phyloP scores from a whole-genome alignment of 2,888 invertebrate species.

The Calliopum simillimum region DNA sequence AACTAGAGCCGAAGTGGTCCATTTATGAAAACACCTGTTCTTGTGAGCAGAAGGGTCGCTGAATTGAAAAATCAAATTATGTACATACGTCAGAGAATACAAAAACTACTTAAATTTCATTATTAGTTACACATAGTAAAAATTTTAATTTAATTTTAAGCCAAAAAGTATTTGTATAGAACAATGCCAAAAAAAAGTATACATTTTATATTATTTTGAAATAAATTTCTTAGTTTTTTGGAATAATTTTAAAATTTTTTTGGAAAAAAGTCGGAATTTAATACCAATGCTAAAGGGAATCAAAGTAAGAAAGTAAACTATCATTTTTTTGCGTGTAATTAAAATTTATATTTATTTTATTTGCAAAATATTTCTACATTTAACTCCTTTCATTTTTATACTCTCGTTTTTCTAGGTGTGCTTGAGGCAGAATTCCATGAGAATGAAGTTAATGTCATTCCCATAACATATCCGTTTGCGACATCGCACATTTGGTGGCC shows the following conservation, averaged over 20 bases:
- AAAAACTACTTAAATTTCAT: background rate
- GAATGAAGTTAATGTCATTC: conserved; percentile 86
- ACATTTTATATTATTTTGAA: too few relatives aligned
- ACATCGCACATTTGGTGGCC: conserved; percentile 93
- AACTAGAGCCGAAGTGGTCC: too few relatives aligned
- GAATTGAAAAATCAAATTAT: background rate
- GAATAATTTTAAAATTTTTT: too few relatives aligned
- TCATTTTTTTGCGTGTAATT: background rate
- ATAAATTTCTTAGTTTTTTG: too few relatives aligned
- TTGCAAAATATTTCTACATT: background rate
- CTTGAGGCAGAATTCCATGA: conserved; percentile 86
- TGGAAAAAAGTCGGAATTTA: too few relatives aligned
- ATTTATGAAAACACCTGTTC: too few relatives aligned
- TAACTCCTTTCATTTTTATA: background rate
- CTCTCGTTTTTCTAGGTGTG: conserved; percentile 69
- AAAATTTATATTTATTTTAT: background rate
- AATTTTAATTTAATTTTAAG: too few relatives aligned
- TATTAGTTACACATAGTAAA: too few relatives aligned
- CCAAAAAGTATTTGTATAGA: too few relatives aligned
- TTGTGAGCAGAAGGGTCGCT: background rate
- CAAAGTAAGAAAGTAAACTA: too few relatives aligned
- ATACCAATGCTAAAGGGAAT: too few relatives aligned
- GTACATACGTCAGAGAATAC: background rate
- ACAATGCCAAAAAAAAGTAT: too few relatives aligned
- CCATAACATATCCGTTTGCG: conserved; percentile 91